Evolutionary conservation across 2,888 invertebrate genomes (phyloP), one percentile per base, ranked within the genome.

Genomic region (Petrolisthes manimaculis): DNA sequence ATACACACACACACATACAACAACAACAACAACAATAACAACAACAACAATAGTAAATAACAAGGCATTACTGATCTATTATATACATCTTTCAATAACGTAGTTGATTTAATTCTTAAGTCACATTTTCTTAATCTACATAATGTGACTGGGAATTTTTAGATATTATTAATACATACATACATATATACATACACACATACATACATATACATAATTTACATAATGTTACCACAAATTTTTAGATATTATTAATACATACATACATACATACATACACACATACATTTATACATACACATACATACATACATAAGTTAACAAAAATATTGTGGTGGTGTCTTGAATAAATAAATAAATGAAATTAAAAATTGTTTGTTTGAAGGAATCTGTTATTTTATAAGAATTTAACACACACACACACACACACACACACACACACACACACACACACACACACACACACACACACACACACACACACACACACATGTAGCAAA

Each of bases 81-180:
- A 37, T 69, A n/a, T 69, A 69, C 1, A n/a, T 2, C n/a, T n/a
- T n/a, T n/a, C 14, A 14, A n/a, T 69, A 18, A 18, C 14, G n/a
- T n/a, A n/a, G 14, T 69, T 18, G n/a, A 69, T 54, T 51, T 53
- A 12, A 82, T 67, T 82, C 67, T 24, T 77, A 79, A 54, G 75
- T 79, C 84, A 84, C 14, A 69, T 79, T 79, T 85, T 85, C n/a
- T 54, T 67, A 8, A n/a, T 79, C 85, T 69, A 61, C 77, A 85
- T 85, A 77, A 21, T 85, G 79, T 85, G 79, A 85, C 69, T 67
- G 69, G 85, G 77, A 86, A 77, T 18, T 67, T 84, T 67, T 74
- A 84, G 21, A 81, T 80, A 69, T 80, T 84, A 84, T 84, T 54
- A 80, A 81, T 21, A 81, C 61, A 81, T 81, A 37, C 18, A 81